These are phyloP conservation scores for Cathartes aura DNA, from an alignment of 2,113 vertebrate species.

Conservation along the genomic window DNA sequence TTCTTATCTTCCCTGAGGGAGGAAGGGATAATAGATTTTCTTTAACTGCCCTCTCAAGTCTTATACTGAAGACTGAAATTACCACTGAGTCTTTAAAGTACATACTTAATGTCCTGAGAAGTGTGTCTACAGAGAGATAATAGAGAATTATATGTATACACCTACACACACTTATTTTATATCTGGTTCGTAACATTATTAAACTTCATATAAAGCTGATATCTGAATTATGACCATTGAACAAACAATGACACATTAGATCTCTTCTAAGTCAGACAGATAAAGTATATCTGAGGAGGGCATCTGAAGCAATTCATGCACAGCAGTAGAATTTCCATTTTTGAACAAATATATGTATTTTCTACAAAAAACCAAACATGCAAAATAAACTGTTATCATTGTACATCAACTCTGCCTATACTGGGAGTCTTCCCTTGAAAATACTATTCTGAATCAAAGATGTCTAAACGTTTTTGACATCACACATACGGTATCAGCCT, in stretches of 20 bases:
- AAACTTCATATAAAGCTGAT: neutral
- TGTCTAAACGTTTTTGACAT: neutral
- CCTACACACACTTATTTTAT: neutral
- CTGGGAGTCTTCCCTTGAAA: neutral
- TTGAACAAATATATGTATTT: neutral
- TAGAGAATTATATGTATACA: neutral
- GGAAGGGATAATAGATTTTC: neutral
- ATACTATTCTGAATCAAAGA: neutral
- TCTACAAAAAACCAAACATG: neutral
- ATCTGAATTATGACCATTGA: neutral
- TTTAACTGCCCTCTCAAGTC: neutral
- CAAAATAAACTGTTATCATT: neutral
- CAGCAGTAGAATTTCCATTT: neutral
- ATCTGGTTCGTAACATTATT: neutral
- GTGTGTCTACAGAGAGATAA: neutral
- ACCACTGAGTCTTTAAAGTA: neutral
- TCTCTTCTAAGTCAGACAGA: neutral
- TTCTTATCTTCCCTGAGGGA: neutral
- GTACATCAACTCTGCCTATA: neutral
- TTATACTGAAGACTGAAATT: neutral
- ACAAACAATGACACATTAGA: neutral
- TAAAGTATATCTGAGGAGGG: neutral
- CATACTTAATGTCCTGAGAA: neutral
- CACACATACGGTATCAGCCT: no score
- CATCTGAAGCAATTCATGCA: neutral